A percentile compares a stretch with the other conserved stretches of the same genome.
Evolutionary conservation across 2,113 vertebrate species (phyloP).

Genomic region (Seriola aureovittata): DNA sequence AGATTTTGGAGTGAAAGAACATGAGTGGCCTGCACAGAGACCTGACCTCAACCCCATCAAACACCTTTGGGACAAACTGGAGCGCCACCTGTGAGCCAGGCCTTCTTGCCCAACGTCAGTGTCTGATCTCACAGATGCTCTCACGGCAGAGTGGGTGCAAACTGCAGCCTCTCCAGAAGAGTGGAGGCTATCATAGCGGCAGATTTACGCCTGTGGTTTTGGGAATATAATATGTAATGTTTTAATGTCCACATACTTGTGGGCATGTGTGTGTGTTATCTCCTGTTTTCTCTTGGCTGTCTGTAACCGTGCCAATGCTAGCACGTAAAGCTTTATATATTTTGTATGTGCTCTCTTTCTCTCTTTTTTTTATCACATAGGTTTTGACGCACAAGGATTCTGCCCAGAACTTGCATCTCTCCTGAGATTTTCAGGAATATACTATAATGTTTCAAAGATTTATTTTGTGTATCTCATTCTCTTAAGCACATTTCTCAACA

Average conservation of each 20-base stretch:
- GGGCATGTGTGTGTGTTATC: not conserved
- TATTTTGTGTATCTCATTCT: constrained; percentile 34
- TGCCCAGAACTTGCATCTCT: not conserved
- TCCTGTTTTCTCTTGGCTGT: not conserved
- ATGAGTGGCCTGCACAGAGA: not conserved
- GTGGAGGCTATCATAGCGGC: not conserved
- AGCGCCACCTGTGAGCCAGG: not conserved
- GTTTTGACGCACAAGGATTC: not conserved
- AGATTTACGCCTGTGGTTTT: not conserved
- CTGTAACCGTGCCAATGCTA: not conserved
- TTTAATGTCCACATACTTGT: not conserved
- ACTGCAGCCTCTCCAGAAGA: not conserved
- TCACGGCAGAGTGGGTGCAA: not conserved
- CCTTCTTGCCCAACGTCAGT: not conserved
- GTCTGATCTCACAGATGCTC: not conserved
- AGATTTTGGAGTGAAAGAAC: not conserved
- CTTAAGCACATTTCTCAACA: constrained; percentile 40
- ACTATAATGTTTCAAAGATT: not conserved
- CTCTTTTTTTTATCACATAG: not conserved
- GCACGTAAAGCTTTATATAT: not conserved
- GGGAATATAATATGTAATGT: not conserved
- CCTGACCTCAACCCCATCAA: not conserved
- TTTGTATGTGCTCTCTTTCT: not conserved
- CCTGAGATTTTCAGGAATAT: not conserved
- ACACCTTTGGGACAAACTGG: not conserved